phyloP scores from a whole-genome alignment of 2,888 invertebrate genomes.

The Lochmaea capreae region DNA sequence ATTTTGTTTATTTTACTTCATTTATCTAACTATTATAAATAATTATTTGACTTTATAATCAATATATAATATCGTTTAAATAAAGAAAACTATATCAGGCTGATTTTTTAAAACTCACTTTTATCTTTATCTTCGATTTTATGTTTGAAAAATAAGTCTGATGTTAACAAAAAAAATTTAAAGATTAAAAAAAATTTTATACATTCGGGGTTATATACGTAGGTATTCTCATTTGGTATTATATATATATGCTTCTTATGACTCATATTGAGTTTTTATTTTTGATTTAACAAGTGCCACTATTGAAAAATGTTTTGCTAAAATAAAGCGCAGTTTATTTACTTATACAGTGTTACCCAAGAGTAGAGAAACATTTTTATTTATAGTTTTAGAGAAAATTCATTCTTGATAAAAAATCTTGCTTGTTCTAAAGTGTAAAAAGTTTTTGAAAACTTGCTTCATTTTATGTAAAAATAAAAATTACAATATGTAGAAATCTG shows the following conservation, averaged over 20 bases:
- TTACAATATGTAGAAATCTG: no score
- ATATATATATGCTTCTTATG: slow-evolving; percentile 11
- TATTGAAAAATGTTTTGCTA: not conserved
- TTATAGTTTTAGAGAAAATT: no score
- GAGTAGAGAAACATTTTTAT: no score
- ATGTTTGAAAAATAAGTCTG: not conserved
- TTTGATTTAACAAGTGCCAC: not conserved
- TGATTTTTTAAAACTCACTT: not conserved
- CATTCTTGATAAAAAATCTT: no score
- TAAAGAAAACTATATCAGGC: slow-evolving; percentile 1
- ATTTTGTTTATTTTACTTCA: not conserved
- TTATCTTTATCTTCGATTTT: not conserved
- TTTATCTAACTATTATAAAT: slow-evolving; percentile 1
- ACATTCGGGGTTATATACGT: slow-evolving; percentile 3
- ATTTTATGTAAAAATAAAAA: no score
- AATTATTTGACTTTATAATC: slow-evolving; percentile 6
- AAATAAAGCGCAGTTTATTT: not conserved
- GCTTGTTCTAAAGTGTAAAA: no score
- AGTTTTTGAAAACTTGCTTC: no score
- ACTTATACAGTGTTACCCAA: no score
- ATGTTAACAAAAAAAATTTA: slow-evolving; percentile 1
- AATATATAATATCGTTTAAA: slow-evolving; percentile 5
- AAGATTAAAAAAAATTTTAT: not conserved
- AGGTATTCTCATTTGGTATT: slow-evolving; percentile 6
- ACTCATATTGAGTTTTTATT: slow-evolving; percentile 29